phyloP scores from a whole-genome alignment of 2,113 vertebrate genomes.

The Vanacampus margaritifer region DNA sequence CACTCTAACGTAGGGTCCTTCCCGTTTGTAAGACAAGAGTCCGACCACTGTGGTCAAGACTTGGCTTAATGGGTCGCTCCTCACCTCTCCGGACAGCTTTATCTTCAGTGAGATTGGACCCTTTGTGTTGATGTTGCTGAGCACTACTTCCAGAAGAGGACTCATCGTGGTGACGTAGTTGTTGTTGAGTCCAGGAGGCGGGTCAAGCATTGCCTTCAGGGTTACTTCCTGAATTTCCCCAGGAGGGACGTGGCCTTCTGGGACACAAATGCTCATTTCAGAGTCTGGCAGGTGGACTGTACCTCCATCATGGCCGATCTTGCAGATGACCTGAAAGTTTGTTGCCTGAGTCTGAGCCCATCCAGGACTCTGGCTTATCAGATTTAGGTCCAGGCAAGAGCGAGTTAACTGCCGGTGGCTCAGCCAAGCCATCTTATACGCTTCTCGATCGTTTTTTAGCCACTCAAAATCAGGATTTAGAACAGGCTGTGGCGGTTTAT shows the following conservation, averaged over 20 bases:
- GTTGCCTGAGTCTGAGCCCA: slow-evolving; percentile 94
- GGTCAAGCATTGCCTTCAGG: slow-evolving; percentile 83
- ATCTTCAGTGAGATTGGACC: slow-evolving; percentile 82
- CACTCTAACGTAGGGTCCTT: slow-evolving; percentile 86
- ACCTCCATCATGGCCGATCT: slow-evolving; percentile 81
- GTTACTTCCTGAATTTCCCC: slow-evolving; percentile 88
- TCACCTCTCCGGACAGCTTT: slow-evolving; percentile 84
- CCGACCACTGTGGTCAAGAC: slow-evolving; percentile 85
- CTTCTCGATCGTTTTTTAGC: slow-evolving; percentile 87
- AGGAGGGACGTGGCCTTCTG: slow-evolving; percentile 80
- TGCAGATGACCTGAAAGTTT: slow-evolving; percentile 78
- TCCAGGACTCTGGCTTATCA: slow-evolving; percentile 85
- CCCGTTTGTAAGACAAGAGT: slow-evolving; percentile 77
- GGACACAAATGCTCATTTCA: slow-evolving; percentile 82
- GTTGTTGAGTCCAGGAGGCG: slow-evolving; percentile 83
- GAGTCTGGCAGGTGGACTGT: slow-evolving; percentile 84
- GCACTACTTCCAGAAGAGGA: slow-evolving; percentile 83
- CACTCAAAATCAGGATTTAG: slow-evolving; percentile 77
- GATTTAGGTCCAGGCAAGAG: slow-evolving; percentile 87
- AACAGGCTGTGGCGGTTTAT: slow-evolving; percentile 56
- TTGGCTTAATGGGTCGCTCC: slow-evolving; percentile 85
- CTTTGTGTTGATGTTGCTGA: slow-evolving; percentile 84
- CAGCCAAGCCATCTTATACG: slow-evolving; percentile 94
- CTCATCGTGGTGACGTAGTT: slow-evolving; percentile 85
- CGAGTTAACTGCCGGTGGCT: slow-evolving; percentile 88